phyloP scores from a whole-genome alignment of 1,140 invertebrate genomes.

The Pissodes strobi region DNA sequence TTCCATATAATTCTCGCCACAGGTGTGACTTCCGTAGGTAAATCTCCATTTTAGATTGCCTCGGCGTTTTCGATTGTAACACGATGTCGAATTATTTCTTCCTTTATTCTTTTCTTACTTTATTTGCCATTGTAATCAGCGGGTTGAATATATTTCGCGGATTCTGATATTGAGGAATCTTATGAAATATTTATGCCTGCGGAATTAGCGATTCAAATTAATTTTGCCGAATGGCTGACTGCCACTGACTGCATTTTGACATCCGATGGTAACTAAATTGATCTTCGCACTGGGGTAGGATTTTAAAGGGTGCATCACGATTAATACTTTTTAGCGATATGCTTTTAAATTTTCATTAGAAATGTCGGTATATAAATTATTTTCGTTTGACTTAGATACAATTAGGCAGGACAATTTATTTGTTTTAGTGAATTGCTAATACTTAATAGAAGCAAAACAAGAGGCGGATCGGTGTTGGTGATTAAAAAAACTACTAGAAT shows the following conservation, averaged over 20 bases:
- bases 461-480: too few relatives aligned
- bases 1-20: constrained; percentile 18
- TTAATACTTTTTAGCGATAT: too few relatives aligned
- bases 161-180: constrained; percentile 25
- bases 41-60: constrained; percentile 34
- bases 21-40: constrained; percentile 31
- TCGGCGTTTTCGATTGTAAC: constrained; percentile 18
- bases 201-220: constrained; percentile 34
- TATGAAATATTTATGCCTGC: constrained; percentile 34
- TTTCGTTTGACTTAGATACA: too few relatives aligned
- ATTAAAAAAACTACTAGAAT: too few relatives aligned
- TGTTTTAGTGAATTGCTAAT: too few relatives aligned
- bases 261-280: too few relatives aligned
- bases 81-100: constrained; percentile 28
- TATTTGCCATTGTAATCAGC: constrained; percentile 35
- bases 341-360: too few relatives aligned
- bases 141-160: constrained; percentile 33
- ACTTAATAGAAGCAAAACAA: too few relatives aligned
- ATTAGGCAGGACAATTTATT: too few relatives aligned
- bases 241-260: constrained; percentile 15
- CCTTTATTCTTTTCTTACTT: constrained; percentile 31
- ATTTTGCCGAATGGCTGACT: constrained; percentile 15
- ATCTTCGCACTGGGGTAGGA: neutral
- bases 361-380: too few relatives aligned
- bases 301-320: neutral